Conservation (phyloP, 2,113 vertebrate species). For the Coryphaenoides rupestris region DNA sequence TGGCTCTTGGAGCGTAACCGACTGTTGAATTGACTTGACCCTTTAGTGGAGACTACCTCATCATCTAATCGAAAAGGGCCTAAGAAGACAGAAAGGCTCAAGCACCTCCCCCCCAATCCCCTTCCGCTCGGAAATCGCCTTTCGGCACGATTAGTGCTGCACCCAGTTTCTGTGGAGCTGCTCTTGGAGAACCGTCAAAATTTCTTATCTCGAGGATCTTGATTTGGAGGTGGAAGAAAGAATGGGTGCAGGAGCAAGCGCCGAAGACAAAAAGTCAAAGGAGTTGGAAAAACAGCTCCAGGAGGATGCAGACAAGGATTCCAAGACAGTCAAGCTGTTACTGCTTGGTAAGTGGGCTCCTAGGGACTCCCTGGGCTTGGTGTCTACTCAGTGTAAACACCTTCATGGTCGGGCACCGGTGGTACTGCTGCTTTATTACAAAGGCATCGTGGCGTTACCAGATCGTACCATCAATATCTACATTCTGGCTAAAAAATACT, state of each 20-base stretch:
- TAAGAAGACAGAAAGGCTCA: slow-evolving; percentile 39
- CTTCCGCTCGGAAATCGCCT: slow-evolving; percentile 58
- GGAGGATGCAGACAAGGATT: slow-evolving; percentile 90
- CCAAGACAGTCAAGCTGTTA: slow-evolving; percentile 93
- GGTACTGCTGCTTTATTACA: too few relatives aligned
- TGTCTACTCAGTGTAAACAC: background rate
- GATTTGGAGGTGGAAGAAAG: slow-evolving; percentile 62
- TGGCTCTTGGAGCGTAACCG: slow-evolving; percentile 45
- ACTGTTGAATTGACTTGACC: slow-evolving; percentile 47
- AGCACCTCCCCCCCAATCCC: slow-evolving; percentile 56
- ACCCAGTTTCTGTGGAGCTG: slow-evolving; percentile 40
- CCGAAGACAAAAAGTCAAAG: slow-evolving; percentile 94
- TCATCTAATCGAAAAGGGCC: slow-evolving; percentile 36
- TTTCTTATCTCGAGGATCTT: slow-evolving; percentile 70
- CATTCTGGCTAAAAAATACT: too few relatives aligned
- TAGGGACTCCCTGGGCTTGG: background rate
- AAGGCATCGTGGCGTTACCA: too few relatives aligned
- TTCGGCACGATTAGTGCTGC: slow-evolving; percentile 47
- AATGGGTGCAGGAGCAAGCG: slow-evolving; percentile 94
- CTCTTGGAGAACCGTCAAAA: slow-evolving; percentile 62
- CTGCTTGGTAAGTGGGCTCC: slow-evolving; percentile 82
- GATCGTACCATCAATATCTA: too few relatives aligned
- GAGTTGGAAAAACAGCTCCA: slow-evolving; percentile 92
- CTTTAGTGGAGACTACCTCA: slow-evolving; percentile 37
- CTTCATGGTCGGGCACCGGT: background rate